Evolutionary conservation across 2,113 vertebrate genomes (phyloP).

Genomic region (Ictalurus furcatus): DNA sequence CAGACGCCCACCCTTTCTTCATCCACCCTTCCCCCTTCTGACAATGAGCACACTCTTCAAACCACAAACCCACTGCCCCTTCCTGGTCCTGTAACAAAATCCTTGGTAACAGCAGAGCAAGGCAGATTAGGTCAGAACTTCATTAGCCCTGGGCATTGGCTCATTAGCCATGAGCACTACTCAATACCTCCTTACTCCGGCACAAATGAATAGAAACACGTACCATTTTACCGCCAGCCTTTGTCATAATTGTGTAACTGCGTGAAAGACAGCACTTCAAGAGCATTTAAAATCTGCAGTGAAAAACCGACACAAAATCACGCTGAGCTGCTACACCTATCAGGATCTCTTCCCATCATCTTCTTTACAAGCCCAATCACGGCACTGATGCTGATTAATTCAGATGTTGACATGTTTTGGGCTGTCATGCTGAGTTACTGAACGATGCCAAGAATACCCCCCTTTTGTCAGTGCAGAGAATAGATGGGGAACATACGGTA

Average conservation of each 20-base stretch:
- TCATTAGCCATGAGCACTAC: not conserved
- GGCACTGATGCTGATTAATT: slow-evolving; percentile 65
- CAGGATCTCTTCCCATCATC: slow-evolving; percentile 22
- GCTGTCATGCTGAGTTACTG: slow-evolving; percentile 57
- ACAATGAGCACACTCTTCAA: not conserved
- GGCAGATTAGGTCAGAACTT: slow-evolving; percentile 38
- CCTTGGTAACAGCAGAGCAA: not conserved
- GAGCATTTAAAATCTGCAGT: slow-evolving; percentile 21
- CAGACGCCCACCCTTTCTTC: slow-evolving; percentile 32
- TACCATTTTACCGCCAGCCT: slow-evolving; percentile 14
- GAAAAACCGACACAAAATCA: slow-evolving; percentile 27
- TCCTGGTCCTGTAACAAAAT: slow-evolving; percentile 1
- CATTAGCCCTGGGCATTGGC: slow-evolving; percentile 24
- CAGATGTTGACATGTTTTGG: slow-evolving; percentile 61
- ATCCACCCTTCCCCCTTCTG: slow-evolving; percentile 2
- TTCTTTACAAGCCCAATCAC: slow-evolving; percentile 53
- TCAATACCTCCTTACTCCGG: not conserved
- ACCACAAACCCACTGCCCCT: slow-evolving; percentile 17
- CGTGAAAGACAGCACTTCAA: slow-evolving; percentile 31
- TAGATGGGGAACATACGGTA: slow-evolving; percentile 63
- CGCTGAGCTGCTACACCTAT: not conserved
- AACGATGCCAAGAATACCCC: slow-evolving; percentile 52
- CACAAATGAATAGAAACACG: not conserved
- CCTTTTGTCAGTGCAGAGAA: slow-evolving; percentile 57
- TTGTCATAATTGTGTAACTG: slow-evolving; percentile 14